These are phyloP conservation scores for Azemiops feae DNA, from an alignment of 2,113 vertebrate genomes.

Conservation along the genomic window DNA sequence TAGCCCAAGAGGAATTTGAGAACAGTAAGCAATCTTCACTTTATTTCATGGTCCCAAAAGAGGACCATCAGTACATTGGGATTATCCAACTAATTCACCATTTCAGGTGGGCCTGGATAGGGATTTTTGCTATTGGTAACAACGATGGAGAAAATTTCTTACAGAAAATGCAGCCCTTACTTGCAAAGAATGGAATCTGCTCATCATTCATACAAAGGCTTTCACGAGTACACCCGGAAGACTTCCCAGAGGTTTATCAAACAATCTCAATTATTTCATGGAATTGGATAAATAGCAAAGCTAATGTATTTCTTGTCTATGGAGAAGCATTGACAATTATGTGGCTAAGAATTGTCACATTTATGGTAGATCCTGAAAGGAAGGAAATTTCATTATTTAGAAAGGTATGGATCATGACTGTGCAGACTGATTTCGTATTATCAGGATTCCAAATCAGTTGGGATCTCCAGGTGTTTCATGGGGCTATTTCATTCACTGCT, in stretches of 20 bases:
- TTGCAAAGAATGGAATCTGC: neutral
- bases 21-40: neutral
- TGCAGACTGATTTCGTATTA: neutral
- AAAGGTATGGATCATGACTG: slow-evolving; percentile 1
- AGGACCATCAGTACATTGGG: neutral
- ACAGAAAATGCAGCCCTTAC: neutral
- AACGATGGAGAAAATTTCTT: neutral
- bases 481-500: neutral
- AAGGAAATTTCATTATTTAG: neutral
- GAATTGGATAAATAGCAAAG: neutral
- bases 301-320: neutral
- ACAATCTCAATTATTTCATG: neutral
- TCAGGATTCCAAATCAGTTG: accelerated
- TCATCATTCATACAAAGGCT: neutral
- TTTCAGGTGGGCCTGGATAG: neutral
- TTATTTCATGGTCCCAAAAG: neutral
- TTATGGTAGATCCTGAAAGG: neutral
- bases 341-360: accelerated
- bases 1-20: too few species aligned
- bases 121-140: neutral
- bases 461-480: neutral
- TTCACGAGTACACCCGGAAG: neutral
- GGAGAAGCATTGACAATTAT: neutral
- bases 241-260: neutral
- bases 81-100: neutral